A percentile compares a stretch with the other conserved stretches of the same genome.
phyloP scores from a whole-genome alignment of 2,113 vertebrate genomes.

The Pelmatolapia mariae region DNA sequence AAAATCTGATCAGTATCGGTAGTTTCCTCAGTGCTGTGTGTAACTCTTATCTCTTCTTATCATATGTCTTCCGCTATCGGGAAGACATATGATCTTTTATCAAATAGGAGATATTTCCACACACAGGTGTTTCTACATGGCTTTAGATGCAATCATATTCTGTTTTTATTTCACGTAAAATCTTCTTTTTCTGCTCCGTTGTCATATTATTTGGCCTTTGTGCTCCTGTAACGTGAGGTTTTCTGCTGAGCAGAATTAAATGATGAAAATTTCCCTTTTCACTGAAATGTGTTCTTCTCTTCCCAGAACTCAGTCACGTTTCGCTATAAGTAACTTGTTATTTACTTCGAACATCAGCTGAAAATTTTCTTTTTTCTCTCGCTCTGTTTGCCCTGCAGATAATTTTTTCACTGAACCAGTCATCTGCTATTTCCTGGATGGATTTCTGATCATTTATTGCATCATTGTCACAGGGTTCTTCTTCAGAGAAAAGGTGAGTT shows the following conservation, averaged over 20 bases:
- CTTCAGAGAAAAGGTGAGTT: constrained; percentile 82
- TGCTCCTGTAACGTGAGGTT: neutral
- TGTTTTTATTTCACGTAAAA: neutral
- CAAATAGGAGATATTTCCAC: neutral
- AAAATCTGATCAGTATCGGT: neutral
- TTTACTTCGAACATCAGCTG: neutral
- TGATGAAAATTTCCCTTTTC: neutral
- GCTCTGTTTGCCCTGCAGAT: constrained; percentile 4
- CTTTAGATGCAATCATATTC: neutral
- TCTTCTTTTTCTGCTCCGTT: neutral
- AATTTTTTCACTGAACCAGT: constrained; percentile 63
- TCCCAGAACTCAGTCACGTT: neutral
- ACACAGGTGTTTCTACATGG: neutral
- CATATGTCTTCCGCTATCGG: too few relatives aligned
- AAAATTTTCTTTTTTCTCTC: neutral
- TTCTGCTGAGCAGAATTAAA: neutral
- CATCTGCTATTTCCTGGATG: constrained; percentile 87
- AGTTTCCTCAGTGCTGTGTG: neutral
- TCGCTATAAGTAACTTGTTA: neutral
- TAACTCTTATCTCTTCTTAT: neutral
- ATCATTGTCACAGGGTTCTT: constrained; percentile 80
- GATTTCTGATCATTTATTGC: constrained; percentile 83
- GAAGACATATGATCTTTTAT: neutral
- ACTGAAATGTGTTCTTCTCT: neutral
- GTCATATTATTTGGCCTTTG: neutral